Evolutionary conservation across 2,888 invertebrate genomes (phyloP).

Genomic region (Zaprionus obscuricornis): DNA sequence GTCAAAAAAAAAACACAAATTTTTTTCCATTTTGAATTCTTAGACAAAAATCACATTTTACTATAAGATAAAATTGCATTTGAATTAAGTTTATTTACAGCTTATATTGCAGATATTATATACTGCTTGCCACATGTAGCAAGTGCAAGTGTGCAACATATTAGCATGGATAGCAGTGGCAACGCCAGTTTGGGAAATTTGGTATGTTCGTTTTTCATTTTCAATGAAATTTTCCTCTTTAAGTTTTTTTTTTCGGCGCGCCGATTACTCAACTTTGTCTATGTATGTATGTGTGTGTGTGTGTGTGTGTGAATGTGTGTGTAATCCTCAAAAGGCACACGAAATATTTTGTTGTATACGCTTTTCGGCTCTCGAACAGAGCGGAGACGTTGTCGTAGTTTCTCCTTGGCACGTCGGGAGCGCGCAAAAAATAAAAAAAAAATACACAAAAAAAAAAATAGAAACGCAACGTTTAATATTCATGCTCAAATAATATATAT

Average conservation of each 20-base stretch:
- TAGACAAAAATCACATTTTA: too few relatives aligned
- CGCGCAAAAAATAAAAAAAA: conserved; percentile 51
- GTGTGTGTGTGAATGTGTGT: conserved; percentile 21
- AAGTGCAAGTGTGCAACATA: too few relatives aligned
- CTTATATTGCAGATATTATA: too few relatives aligned
- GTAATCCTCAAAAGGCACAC: conserved; percentile 58
- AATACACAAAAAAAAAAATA: conserved; percentile 11
- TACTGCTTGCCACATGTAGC: too few relatives aligned
- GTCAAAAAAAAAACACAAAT: conserved; percentile 8
- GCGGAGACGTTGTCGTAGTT: conserved; percentile 67
- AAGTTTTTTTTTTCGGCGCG: conserved; percentile 37
- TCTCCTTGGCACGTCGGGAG: conserved; percentile 61
- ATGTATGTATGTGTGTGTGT: conserved; percentile 4
- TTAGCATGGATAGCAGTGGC: conserved; percentile 60
- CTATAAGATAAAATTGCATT: too few relatives aligned
- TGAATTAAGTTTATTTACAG: too few relatives aligned
- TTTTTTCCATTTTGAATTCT: too few relatives aligned
- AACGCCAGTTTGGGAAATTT: conserved; percentile 67
- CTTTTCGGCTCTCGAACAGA: conserved; percentile 75
- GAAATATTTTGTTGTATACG: conserved; percentile 72
- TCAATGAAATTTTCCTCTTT: conserved; percentile 1
- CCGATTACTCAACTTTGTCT: conserved; percentile 49
- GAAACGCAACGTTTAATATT: background rate
- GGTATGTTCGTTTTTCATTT: conserved; percentile 67
- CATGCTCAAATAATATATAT: conserved; percentile 3